Evolutionary conservation across 2,888 invertebrate genomes (phyloP), one percentile per base, ranked within the genome.

Genomic region (Elmis aenea): DNA sequence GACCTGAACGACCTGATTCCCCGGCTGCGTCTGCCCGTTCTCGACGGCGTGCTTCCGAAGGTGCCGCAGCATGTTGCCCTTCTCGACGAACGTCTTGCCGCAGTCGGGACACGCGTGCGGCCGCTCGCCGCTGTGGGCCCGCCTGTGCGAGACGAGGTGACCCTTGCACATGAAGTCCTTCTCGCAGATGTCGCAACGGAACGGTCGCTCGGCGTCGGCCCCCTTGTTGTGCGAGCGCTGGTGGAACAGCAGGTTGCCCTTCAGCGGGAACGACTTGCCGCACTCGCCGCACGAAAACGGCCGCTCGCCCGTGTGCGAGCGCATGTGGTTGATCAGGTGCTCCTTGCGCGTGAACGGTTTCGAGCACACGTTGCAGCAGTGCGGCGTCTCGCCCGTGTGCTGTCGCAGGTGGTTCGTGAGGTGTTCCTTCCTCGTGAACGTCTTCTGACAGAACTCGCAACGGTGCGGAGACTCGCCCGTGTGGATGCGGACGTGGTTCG

Each of bases 111-210:
- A 83, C 30, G 75, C 75, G 59, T 77, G 76, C 0, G 75, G 75
- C 31, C 73, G 60, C 46, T 75, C 76, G 48, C 79, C 81, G 16
- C 82, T 77, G 66, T 89, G 89, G 33, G 85, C 84, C 38, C 87
- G 77, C 54, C 85, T 75, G 60, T 89, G 88, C n/a, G 85, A 80
- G 32, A 84, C 84, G 52, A 88, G 70, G 64, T 88, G 87, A 31
- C 88, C 87, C 74, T 89, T 89, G 68, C 87, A 88, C 74, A 88
- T 83, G 62, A 89, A 89, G 63, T 86, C 86, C 66, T 89, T 89
- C 25, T 85, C 84, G 58, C 89, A 89, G 33, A 89, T 71, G 54
- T 88, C 88, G 60, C 89, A 89, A 33, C 83, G 74, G 68, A 84
- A 87, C n/a, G 68, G 67, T 16, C 68, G 44, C 33, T 68, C 68